Evolutionary conservation across 2,797 vertebrate genomes (phyloP).

Genomic region (Trachurus trachurus): DNA sequence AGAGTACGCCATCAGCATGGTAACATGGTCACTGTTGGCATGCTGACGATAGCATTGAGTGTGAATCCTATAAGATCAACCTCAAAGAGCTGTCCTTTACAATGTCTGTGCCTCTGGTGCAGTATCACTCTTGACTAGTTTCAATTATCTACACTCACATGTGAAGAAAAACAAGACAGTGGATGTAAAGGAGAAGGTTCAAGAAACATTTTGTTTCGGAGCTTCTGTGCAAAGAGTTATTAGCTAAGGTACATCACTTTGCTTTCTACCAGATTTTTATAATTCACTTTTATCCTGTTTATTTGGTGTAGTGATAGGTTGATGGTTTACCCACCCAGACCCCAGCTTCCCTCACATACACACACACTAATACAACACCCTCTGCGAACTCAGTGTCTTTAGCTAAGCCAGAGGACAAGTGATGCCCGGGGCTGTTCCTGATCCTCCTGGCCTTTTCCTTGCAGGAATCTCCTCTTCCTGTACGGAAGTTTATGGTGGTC

Average conservation of each 20-base stretch:
- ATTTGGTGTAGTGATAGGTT: conserved; percentile 2
- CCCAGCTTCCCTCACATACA: not conserved
- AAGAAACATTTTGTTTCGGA: not conserved
- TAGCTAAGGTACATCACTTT: not conserved
- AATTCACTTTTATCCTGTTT: conserved; percentile 2
- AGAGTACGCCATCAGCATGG: not conserved
- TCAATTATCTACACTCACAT: not conserved
- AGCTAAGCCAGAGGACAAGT: conserved; percentile 69
- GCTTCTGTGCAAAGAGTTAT: not conserved
- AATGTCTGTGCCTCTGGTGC: no score
- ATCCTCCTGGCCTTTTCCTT: conserved; percentile 80
- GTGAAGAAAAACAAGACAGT: not conserved
- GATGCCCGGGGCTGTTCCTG: conserved; percentile 70
- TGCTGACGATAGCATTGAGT: not conserved
- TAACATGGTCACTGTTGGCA: not conserved
- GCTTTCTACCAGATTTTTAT: not conserved
- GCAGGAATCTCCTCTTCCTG: conserved; percentile 83
- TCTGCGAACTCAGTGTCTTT: conserved; percentile 60
- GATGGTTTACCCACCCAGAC: conserved; percentile 3
- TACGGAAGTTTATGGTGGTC: conserved; percentile 78
- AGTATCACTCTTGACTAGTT: not conserved
- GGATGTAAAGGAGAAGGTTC: not conserved
- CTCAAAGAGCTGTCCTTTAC: not conserved
- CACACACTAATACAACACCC: conserved; percentile 1
- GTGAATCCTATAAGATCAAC: not conserved